phyloP scores from a whole-genome alignment of 2,888 invertebrate species.

The Carterocephalus palaemon region DNA sequence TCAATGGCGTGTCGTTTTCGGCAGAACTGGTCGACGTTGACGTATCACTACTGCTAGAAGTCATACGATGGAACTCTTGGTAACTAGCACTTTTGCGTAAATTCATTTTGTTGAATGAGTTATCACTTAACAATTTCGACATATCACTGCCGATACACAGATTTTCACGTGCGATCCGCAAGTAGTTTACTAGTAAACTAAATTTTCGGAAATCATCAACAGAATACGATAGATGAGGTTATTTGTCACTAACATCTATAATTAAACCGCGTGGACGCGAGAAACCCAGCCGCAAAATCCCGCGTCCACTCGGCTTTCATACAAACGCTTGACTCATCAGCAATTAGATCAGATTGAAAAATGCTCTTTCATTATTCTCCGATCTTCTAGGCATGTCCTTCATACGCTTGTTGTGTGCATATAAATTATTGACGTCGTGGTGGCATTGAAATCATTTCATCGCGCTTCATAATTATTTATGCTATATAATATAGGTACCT shows the following conservation, averaged over 20 bases:
- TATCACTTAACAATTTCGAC: slow-evolving; percentile 6
- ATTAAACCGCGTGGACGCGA: slow-evolving; percentile 50
- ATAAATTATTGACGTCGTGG: too few species aligned
- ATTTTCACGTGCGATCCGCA: slow-evolving; percentile 1
- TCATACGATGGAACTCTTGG: slow-evolving; percentile 48
- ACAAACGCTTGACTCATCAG: slow-evolving; percentile 47
- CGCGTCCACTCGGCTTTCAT: slow-evolving; percentile 37
- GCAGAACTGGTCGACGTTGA: slow-evolving; percentile 57
- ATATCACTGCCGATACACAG: not conserved
- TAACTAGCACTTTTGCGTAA: slow-evolving; percentile 49
- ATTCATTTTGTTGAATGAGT: slow-evolving; percentile 31
- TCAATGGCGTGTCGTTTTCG: slow-evolving; percentile 56
- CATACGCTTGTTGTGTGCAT: not conserved
- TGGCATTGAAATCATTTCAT: too few species aligned
- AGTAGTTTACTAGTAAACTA: slow-evolving; percentile 10
- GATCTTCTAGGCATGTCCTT: slow-evolving; percentile 16
- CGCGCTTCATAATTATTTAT: too few species aligned
- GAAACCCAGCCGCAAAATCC: slow-evolving; percentile 36
- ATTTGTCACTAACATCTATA: slow-evolving; percentile 67
- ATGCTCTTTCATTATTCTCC: slow-evolving; percentile 25
- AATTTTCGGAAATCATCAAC: slow-evolving; percentile 19
- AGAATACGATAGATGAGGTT: slow-evolving; percentile 37
- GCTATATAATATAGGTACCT: too few species aligned
- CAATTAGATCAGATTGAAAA: slow-evolving; percentile 48
- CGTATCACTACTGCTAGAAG: slow-evolving; percentile 57